Evolutionary conservation across 2,797 vertebrate species (phyloP).

Genomic region (Cossypha caffra): DNA sequence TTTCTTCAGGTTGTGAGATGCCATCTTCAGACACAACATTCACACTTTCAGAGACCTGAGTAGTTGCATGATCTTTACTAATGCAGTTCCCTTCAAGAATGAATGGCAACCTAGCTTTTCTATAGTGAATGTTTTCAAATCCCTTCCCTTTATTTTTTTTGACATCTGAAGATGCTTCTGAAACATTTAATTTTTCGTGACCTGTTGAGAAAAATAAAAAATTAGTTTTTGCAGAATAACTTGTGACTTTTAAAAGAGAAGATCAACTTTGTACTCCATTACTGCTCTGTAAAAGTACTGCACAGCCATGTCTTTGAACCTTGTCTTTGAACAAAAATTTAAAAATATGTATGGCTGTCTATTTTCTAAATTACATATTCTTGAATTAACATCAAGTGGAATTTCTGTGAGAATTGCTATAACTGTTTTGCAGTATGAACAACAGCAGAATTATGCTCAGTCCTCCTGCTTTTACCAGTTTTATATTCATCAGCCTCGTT

Average conservation of each 20-base stretch:
- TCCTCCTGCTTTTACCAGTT: conserved; percentile 80
- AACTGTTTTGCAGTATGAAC: background rate
- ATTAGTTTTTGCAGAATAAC: background rate
- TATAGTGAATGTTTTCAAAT: conserved; percentile 74
- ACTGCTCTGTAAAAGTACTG: background rate
- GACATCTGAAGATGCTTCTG: conserved; percentile 66
- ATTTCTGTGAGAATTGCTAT: background rate
- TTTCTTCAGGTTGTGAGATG: background rate
- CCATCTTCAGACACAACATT: conserved; percentile 69
- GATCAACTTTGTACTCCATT: background rate
- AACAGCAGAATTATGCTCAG: background rate
- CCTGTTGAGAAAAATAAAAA: conserved; percentile 74
- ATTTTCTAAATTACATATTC: background rate
- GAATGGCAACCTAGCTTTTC: conserved; percentile 65
- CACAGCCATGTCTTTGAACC: background rate
- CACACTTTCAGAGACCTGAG: background rate
- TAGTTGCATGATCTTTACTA: background rate
- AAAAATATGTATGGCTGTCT: background rate
- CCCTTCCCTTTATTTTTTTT: conserved; percentile 72
- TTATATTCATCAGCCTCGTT: conserved; percentile 86
- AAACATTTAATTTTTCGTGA: conserved; percentile 76
- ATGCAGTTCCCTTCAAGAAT: conserved; percentile 41
- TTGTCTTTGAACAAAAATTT: background rate
- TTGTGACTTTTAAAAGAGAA: background rate
- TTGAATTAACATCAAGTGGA: background rate